Evolutionary conservation across 2,113 vertebrate species (phyloP).

Genomic region (Odontophorus gujanensis): DNA sequence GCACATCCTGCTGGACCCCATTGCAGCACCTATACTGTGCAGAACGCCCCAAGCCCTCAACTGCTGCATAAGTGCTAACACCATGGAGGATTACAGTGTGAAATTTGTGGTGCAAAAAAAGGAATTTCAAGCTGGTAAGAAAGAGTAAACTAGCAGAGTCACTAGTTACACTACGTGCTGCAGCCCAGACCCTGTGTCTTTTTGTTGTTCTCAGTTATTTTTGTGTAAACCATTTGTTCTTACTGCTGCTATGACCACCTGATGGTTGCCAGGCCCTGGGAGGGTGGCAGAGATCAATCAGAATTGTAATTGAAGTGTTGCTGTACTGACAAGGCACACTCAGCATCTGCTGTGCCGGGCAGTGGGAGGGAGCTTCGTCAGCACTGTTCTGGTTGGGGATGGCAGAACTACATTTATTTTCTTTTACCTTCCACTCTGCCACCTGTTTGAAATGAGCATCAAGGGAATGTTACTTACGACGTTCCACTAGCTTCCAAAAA

Average conservation of each 20-base stretch:
- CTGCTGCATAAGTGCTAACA: constrained; percentile 64
- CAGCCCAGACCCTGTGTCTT: not conserved
- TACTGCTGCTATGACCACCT: not conserved
- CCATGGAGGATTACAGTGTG: constrained; percentile 3
- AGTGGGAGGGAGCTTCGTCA: not conserved
- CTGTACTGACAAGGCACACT: not conserved
- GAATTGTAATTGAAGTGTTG: not conserved
- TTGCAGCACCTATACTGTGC: constrained; percentile 16
- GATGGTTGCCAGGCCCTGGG: not conserved
- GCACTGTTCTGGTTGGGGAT: not conserved
- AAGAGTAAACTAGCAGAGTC: not conserved
- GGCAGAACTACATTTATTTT: not conserved
- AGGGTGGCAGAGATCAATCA: not conserved
- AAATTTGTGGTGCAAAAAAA: not conserved
- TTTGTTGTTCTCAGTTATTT: not conserved
- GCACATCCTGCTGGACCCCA: constrained; percentile 73
- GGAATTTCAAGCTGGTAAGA: constrained; percentile 52
- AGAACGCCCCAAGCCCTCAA: not conserved
- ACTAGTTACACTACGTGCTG: not conserved
- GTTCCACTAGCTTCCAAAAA: not conserved
- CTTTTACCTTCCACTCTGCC: not conserved
- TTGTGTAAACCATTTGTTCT: not conserved
- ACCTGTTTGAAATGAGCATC: not conserved
- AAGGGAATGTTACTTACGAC: rapidly evolving
- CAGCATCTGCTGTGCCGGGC: not conserved